These are phyloP conservation scores for Eubasilissa splendida DNA, from an alignment of 2,888 invertebrate species.

Conservation along the genomic window DNA sequence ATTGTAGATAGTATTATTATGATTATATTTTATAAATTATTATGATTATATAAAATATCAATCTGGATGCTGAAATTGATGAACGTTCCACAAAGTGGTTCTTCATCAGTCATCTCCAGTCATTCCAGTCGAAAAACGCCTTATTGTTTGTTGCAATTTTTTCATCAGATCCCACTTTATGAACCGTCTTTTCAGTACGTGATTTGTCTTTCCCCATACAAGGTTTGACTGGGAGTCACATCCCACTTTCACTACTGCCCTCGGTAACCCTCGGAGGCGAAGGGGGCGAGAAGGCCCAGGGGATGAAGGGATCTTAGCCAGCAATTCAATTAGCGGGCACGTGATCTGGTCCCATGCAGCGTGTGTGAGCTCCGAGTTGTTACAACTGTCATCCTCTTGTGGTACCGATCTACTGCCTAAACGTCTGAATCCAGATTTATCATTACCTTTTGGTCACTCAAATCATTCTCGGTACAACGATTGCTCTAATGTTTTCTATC, in stretches of 20 bases:
- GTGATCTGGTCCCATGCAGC: slow-evolving; percentile 50
- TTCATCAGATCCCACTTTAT: slow-evolving; percentile 39
- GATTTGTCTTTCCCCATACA: slow-evolving; percentile 28
- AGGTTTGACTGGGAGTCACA: slow-evolving; percentile 39
- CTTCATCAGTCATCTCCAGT: no score
- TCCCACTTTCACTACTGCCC: slow-evolving; percentile 47
- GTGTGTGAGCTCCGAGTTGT: slow-evolving; percentile 23
- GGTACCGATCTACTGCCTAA: neutral
- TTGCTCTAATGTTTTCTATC: no score
- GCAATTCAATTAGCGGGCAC: slow-evolving; percentile 58
- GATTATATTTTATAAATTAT: no score
- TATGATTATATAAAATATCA: no score
- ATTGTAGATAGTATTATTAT: no score
- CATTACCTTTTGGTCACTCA: no score
- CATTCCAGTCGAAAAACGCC: no score
- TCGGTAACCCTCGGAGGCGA: slow-evolving; percentile 18
- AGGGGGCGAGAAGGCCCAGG: slow-evolving; percentile 2
- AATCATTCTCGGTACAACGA: no score
- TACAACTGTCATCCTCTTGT: slow-evolving; percentile 27
- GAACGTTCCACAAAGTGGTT: no score
- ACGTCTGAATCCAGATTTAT: no score
- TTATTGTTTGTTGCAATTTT: slow-evolving; percentile 3
- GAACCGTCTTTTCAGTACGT: slow-evolving; percentile 55
- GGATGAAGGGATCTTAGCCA: slow-evolving; percentile 52
- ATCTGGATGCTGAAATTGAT: no score